Conservation (phyloP, 2,797 vertebrate species). For the Falco novaeseelandiae region DNA sequence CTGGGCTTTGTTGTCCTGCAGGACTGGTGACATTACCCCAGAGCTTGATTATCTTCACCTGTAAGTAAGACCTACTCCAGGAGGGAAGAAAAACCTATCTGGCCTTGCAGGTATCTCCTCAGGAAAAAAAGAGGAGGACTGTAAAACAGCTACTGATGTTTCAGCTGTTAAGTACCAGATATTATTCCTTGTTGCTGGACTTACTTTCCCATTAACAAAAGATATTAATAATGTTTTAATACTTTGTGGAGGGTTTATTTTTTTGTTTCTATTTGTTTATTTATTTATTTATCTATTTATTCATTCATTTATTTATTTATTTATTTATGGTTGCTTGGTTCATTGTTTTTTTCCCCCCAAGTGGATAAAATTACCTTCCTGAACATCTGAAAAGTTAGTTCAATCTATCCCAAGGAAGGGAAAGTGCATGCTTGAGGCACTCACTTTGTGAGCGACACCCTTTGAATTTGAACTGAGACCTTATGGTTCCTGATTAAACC, state of each 20-base stretch:
- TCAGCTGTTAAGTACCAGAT: neutral
- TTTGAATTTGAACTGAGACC: neutral
- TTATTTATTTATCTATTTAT: too few relatives aligned
- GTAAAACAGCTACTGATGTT: neutral
- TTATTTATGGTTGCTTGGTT: too few relatives aligned
- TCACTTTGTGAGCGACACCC: neutral
- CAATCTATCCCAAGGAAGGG: neutral
- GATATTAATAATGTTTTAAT: neutral
- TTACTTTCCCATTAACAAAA: neutral
- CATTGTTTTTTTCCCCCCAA: neutral
- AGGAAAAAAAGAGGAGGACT: neutral
- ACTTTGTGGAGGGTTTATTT: too few relatives aligned
- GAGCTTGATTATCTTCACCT: neutral
- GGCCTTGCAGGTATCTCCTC: neutral
- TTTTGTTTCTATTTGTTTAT: too few relatives aligned
- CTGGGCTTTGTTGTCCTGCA: neutral
- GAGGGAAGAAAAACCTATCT: neutral
- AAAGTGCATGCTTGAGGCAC: accelerated
- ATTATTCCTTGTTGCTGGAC: neutral
- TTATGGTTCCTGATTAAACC: neutral
- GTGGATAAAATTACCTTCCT: neutral
- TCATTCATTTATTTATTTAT: too few relatives aligned
- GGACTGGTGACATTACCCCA: neutral
- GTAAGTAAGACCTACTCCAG: neutral
- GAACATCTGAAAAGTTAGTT: neutral